phyloP scores from a whole-genome alignment of 2,888 invertebrate species.

The Brachypalpus laphriformis region DNA sequence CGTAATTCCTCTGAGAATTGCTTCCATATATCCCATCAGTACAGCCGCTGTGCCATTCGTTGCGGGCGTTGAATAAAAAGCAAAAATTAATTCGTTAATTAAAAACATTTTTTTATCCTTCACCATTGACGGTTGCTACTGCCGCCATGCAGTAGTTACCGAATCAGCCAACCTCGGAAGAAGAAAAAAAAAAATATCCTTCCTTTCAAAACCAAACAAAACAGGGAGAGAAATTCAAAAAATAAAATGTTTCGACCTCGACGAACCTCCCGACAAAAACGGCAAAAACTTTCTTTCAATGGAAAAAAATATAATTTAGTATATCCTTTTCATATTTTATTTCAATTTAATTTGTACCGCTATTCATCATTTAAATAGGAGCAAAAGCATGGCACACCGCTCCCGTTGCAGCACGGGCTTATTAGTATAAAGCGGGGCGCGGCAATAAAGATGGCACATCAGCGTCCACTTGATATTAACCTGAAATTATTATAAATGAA shows the following conservation, averaged over 20 bases:
- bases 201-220: constrained; percentile 52
- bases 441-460: constrained; percentile 67
- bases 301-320: constrained; percentile 61
- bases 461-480: constrained; percentile 54
- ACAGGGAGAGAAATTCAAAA: background rate
- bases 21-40: constrained; percentile 20
- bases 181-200: constrained; percentile 17
- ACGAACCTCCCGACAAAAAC: constrained; percentile 20
- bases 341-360: constrained; percentile 71
- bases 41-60: constrained; percentile 60
- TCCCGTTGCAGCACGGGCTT: constrained; percentile 56
- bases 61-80: constrained; percentile 72
- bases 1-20: constrained; percentile 21
- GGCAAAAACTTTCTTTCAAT: constrained; percentile 60
- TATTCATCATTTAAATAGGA: constrained; percentile 67
- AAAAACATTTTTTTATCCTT: constrained; percentile 68
- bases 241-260: constrained; percentile 63
- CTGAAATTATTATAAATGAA: constrained; percentile 18
- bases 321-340: constrained; percentile 70
- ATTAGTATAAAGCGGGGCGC: constrained; percentile 56
- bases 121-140: constrained; percentile 46
- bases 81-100: constrained; percentile 74
- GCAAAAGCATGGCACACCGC: constrained; percentile 60
- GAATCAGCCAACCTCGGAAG: constrained; percentile 53
- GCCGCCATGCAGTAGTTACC: constrained; percentile 56